Evolutionary conservation across 2,888 invertebrate genomes (phyloP), one percentile per base, ranked within the genome.

Genomic region (Tubulanus polymorphus): DNA sequence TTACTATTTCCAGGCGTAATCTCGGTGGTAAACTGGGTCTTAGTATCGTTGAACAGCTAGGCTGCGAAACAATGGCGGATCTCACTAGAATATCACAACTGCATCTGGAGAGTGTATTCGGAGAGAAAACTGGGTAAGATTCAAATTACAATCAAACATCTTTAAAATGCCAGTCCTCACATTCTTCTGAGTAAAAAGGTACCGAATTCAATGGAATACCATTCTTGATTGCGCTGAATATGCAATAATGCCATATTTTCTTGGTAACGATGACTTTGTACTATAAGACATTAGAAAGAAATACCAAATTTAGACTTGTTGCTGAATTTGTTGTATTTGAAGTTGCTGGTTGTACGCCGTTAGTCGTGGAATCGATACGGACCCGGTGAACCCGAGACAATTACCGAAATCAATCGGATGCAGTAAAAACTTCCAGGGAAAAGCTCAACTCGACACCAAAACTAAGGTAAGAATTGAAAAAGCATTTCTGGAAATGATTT

Each of bases 11-110:
- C 59, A 81, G 81, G 6, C 87, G 90, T 67, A 89, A 90, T 72
- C 83, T 97, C 20, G 97, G 97, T 32, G 97, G 95, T 0, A 97
- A 97, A 80, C 87, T 96, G 69, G 97, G 97, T 0, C 84, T 87
- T 63, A 81, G 84, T n/a, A 82, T 96, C 2, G 85, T 86, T 55
- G 87, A 89, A 66, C 82, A 85, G 48, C 81, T 95, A 5, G 84
- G 84, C 52, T 86, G 93, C 53, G 83, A 85, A 65, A 87, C 84
- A 45, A 89, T 97, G 87, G 87, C 85, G 0, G 90, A 97, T 70
- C 79, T 97, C 20, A 78, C 85, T 12, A 82, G 82, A 55, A 89
- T 88, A 73, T 82, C 87, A 0, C 85, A 89, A 72, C 84, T 84
- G 61, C 85, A 90, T 56, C 81, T 96, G 5, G 85, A 87, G 63